phyloP scores from a whole-genome alignment of 2,797 vertebrate species.

The Tamandua tetradactyla region DNA sequence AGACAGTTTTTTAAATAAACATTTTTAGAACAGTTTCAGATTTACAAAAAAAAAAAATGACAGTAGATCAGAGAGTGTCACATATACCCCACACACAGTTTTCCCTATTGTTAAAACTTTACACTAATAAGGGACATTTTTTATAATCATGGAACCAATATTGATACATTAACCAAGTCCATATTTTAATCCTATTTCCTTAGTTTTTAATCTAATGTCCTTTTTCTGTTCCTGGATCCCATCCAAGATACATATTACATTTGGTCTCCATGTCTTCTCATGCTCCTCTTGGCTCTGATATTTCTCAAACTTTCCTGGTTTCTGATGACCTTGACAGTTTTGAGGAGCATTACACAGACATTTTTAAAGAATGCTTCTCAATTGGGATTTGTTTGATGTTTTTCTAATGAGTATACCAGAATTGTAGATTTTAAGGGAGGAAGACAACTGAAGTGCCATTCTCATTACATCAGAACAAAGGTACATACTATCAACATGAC shows the following conservation, averaged over 20 bases:
- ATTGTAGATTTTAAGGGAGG: not conserved
- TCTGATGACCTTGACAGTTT: not conserved
- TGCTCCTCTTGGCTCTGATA: not conserved
- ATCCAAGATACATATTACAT: not conserved
- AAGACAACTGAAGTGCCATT: not conserved
- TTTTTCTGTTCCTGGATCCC: not conserved
- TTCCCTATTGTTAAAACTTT: not conserved
- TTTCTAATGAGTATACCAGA: too few species aligned
- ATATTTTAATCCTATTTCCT: not conserved
- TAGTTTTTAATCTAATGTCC: not conserved
- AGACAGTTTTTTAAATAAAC: not conserved
- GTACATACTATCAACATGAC: not conserved
- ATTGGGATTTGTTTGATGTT: not conserved
- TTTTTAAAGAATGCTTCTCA: not conserved
- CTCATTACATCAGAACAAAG: not conserved
- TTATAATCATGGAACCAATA: not conserved
- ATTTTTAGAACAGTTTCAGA: not conserved
- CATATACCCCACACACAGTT: not conserved
- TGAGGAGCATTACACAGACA: not conserved
- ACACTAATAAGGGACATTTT: not conserved
- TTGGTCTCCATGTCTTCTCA: not conserved
- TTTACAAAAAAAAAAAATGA: not conserved
- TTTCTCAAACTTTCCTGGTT: not conserved
- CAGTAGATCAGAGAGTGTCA: too few species aligned
- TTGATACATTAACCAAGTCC: not conserved